Percentiles rank a stretch among this genome's conserved stretches.
Evolutionary conservation across 2,797 vertebrate genomes (phyloP).

Genomic region (Chrysocyon brachyurus): DNA sequence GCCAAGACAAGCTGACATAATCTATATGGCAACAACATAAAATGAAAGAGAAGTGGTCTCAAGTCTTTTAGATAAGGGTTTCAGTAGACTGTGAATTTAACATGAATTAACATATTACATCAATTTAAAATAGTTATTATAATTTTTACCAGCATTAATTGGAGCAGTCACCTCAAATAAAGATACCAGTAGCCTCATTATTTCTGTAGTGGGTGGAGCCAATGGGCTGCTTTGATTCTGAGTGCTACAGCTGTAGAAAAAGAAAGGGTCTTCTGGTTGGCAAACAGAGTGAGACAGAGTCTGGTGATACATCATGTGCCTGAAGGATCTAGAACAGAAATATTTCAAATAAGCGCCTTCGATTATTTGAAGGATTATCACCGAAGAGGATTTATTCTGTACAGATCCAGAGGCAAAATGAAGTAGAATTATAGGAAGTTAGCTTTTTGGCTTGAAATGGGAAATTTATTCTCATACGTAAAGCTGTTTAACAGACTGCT

Average conservation of each 20-base stretch:
- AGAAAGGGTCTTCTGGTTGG: not conserved
- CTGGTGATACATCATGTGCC: not conserved
- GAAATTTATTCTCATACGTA: not conserved
- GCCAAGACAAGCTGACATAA: not conserved
- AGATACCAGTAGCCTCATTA: not conserved
- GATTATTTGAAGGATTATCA: not conserved
- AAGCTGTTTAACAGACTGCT: not conserved
- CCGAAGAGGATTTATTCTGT: not conserved
- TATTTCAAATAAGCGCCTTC: constrained; percentile 1
- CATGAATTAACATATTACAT: not conserved
- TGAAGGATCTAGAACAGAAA: constrained; percentile 22
- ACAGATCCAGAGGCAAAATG: constrained; percentile 41
- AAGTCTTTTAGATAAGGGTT: not conserved
- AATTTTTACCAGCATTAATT: not conserved
- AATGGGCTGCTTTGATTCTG: not conserved
- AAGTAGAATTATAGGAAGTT: constrained; percentile 19
- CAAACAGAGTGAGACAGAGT: not conserved
- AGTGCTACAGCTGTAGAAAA: not conserved
- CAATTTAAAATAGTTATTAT: not conserved
- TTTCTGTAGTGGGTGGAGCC: not conserved
- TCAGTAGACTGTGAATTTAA: not conserved
- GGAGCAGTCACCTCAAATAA: not conserved
- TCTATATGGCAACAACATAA: not conserved
- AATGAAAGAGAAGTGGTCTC: not conserved
- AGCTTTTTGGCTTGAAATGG: not conserved